Evolutionary conservation across 2,888 invertebrate genomes (phyloP).

Genomic region (Philereme vetulata): DNA sequence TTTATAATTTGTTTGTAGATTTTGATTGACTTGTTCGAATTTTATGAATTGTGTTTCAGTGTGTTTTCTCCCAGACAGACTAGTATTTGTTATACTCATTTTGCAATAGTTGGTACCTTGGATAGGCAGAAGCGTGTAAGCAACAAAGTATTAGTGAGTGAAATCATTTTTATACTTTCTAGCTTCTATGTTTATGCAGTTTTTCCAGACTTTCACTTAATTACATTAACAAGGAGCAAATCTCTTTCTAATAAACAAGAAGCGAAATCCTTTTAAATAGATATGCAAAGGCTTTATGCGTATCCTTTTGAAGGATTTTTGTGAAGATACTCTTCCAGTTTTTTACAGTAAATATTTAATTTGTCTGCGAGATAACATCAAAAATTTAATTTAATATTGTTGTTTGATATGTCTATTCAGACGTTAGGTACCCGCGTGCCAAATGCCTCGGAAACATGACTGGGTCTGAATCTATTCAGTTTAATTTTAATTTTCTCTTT

Average conservation of each 20-base stretch:
- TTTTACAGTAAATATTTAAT: slow-evolving; percentile 29
- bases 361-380: slow-evolving; percentile 58
- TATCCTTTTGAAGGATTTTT: slow-evolving; percentile 20
- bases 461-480: slow-evolving; percentile 36
- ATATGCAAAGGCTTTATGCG: slow-evolving; percentile 18
- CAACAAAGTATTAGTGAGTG: neutral
- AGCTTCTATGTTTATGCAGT: slow-evolving; percentile 3
- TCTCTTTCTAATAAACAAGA: neutral
- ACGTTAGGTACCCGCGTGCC: slow-evolving; percentile 46
- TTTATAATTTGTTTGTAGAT: slow-evolving; percentile 66
- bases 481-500: slow-evolving; percentile 66
- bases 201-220: neutral
- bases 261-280: slow-evolving; percentile 10
- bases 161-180: neutral
- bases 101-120: neutral
- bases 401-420: slow-evolving; percentile 56
- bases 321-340: neutral
- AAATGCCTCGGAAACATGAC: slow-evolving; percentile 37
- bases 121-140: neutral
- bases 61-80: slow-evolving; percentile 60
- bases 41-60: slow-evolving; percentile 69
- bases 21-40: slow-evolving; percentile 61
- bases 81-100: slow-evolving; percentile 10
- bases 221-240: neutral
- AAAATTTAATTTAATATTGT: slow-evolving; percentile 66